phyloP scores from a whole-genome alignment of 2,797 vertebrate species.

The Margarornis squamiger region DNA sequence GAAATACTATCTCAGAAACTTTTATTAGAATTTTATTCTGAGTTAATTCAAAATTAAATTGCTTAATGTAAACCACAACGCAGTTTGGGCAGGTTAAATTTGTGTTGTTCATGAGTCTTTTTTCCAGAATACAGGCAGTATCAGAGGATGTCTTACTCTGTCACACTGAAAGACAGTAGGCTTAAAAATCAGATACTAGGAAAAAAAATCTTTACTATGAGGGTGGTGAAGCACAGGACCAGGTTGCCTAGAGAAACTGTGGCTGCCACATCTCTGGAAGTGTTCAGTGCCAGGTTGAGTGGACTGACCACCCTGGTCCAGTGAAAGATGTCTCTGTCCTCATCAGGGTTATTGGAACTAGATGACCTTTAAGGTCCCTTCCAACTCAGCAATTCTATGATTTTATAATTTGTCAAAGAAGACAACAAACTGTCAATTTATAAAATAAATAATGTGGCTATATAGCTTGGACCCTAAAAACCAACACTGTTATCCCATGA shows the following conservation, averaged over 20 bases:
- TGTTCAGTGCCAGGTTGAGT: no score
- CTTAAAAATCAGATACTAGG: neutral
- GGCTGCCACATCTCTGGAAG: neutral
- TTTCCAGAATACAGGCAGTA: neutral
- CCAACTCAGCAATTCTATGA: neutral
- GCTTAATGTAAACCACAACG: neutral
- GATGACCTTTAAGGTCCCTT: neutral
- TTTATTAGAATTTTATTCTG: neutral
- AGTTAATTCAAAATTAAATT: neutral
- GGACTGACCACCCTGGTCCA: neutral
- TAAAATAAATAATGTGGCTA: neutral
- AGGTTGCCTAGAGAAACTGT: neutral
- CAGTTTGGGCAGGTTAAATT: neutral
- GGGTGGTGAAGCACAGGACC: neutral
- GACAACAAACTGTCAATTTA: neutral
- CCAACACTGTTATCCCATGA: neutral
- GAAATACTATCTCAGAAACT: neutral
- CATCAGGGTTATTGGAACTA: accelerated
- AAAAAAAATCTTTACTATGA: neutral
- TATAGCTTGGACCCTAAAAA: neutral
- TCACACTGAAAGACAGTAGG: neutral
- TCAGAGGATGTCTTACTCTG: neutral
- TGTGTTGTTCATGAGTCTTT: neutral
- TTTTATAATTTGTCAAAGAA: neutral
- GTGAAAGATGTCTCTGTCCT: neutral